Conservation (phyloP, 2,797 vertebrate species). For the Schizothorax lantsangensis region DNA sequence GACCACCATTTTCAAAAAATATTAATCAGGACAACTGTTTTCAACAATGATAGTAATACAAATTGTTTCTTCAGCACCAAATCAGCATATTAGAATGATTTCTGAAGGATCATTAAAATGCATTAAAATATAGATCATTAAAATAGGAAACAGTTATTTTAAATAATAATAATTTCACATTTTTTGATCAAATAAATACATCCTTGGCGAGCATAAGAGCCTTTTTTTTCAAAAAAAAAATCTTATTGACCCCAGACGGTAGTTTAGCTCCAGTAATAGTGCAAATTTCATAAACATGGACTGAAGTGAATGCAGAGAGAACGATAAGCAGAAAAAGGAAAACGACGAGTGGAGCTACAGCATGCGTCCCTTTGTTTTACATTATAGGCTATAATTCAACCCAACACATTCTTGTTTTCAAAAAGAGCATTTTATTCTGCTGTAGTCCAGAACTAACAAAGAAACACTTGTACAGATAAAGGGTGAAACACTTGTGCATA, state of each 20-base stretch:
- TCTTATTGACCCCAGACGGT: no score
- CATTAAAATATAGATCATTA: not conserved
- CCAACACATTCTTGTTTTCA: not conserved
- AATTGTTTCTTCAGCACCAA: not conserved
- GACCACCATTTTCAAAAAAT: not conserved
- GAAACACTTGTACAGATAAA: not conserved
- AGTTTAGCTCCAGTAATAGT: not conserved
- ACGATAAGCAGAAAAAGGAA: not conserved
- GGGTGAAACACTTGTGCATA: not conserved
- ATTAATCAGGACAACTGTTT: not conserved
- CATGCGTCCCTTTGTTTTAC: not conserved
- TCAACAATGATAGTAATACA: not conserved
- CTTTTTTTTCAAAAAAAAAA: not conserved
- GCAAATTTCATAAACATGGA: not conserved
- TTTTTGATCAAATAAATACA: not conserved
- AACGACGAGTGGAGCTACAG: not conserved
- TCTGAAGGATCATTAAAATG: not conserved
- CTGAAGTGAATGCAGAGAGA: not conserved
- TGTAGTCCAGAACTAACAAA: not conserved
- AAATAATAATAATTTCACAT: not conserved
- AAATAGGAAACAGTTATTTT: not conserved
- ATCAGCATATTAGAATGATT: not conserved
- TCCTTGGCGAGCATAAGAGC: not conserved
- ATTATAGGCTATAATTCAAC: not conserved
- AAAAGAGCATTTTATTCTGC: not conserved